Evolutionary conservation across 2,113 vertebrate species (phyloP), one percentile per base, ranked within the genome.

Genomic region (Rhegmatorhina hoffmannsi): DNA sequence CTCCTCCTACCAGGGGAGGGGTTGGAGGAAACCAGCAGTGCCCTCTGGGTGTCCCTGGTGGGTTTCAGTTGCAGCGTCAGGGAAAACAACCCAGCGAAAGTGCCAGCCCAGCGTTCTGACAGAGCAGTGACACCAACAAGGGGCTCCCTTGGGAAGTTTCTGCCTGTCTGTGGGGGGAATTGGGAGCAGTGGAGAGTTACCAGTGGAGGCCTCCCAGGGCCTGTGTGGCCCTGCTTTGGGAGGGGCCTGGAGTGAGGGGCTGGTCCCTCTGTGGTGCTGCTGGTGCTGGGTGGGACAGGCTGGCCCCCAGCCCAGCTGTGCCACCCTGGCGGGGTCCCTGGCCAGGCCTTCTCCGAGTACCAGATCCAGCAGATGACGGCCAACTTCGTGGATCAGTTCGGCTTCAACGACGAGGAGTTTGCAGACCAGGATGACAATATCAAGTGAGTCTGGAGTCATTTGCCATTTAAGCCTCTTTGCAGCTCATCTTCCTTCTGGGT

Each of bases 301-400:
- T 55, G 40, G 31, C 59, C 3, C 17, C 24, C 20, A 19, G n/a
- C 58, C n/a, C 13, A 26, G 1, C 40, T 40, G 11, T 2, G 10
- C 60, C 53, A 9, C n/a, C 10, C 26, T 17, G 5, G 3, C 11
- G 9, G 63, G 29, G 34, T 91, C 33, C 3, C 0, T 74, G 62
- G 53, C n/a, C 96, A 99, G 99, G 98, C 99, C 13, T 99, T 99
- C 97, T 99, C 99, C 0, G 99, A 99, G 96, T 99, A 99, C 97
- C 99, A 99, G 98, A 99, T 99, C 95, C 99, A 99, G 93, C 99
- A 99, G 98, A 99, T 99, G 99, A 99, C 99, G 0, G 99, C 99
- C 13, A 99, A 98, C 92, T 99, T 99, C 6, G 98, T 99, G 91
- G 99, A 99, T 97, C 99, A 99, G 97, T 99, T 99, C 47, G 99